Conservation (phyloP, 2,888 invertebrate species). For the Drosophila nigricruria region DNA sequence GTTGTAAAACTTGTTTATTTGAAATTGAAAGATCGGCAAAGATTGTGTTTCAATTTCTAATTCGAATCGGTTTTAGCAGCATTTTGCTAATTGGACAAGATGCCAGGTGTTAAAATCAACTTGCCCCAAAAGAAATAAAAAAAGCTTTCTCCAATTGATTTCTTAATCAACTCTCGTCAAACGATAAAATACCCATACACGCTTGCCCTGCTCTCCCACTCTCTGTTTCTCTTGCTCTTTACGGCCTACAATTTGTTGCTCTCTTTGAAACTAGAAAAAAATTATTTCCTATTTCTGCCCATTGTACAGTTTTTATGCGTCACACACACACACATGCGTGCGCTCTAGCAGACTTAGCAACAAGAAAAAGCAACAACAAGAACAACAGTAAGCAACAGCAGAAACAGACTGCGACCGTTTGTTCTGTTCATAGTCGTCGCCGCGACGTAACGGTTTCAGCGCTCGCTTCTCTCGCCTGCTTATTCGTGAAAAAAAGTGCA, state of each 20-base stretch:
- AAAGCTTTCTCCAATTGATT: slow-evolving; percentile 44
- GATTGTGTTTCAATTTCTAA: slow-evolving; percentile 34
- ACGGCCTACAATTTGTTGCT: slow-evolving; percentile 36
- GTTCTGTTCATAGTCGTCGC: slow-evolving; percentile 38
- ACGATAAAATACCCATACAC: slow-evolving; percentile 33
- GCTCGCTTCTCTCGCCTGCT: slow-evolving; percentile 25
- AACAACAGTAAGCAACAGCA: slow-evolving; percentile 32
- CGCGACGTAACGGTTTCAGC: slow-evolving; percentile 64
- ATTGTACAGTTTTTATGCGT: slow-evolving; percentile 69
- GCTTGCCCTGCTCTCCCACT: neutral
- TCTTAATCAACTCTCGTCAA: slow-evolving; percentile 47
- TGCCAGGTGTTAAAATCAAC: slow-evolving; percentile 35
- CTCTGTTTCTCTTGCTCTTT: neutral
- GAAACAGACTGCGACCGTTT: slow-evolving; percentile 45
- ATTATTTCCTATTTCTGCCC: slow-evolving; percentile 45
- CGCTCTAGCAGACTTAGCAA: slow-evolving; percentile 73
- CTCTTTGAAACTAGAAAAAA: slow-evolving; percentile 26
- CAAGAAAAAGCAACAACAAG: slow-evolving; percentile 54
- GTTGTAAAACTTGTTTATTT: slow-evolving; percentile 41
- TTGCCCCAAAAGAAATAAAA: neutral
- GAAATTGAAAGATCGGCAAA: slow-evolving; percentile 35
- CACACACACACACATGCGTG: slow-evolving; percentile 12
- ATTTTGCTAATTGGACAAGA: slow-evolving; percentile 44
- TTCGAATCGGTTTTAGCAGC: slow-evolving; percentile 44
- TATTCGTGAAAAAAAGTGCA: slow-evolving; percentile 47